phyloP scores from a whole-genome alignment of 2,797 vertebrate species.

The Halcyon leucocephala region DNA sequence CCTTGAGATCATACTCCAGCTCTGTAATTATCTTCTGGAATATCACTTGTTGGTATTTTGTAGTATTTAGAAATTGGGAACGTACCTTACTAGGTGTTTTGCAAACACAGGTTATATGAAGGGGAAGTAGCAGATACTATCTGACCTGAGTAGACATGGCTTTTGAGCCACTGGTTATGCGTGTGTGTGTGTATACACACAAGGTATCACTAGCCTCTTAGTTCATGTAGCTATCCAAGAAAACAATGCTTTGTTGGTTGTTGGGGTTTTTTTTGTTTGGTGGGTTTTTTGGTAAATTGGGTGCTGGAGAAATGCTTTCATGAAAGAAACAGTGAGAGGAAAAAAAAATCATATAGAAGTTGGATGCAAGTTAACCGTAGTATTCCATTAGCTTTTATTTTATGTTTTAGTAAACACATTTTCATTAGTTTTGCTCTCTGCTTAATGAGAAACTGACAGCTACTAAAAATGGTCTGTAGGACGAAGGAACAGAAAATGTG shows the following conservation, averaged over 20 bases:
- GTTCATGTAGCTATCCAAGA: background rate
- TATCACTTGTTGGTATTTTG: background rate
- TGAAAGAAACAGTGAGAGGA: background rate
- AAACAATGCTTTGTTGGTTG: background rate
- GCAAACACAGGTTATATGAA: background rate
- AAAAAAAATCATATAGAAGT: background rate
- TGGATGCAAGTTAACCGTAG: background rate
- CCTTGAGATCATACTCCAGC: background rate
- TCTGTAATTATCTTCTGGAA: background rate
- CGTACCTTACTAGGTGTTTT: background rate
- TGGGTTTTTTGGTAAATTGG: no score
- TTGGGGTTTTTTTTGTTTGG: no score
- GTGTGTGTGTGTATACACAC: no score
- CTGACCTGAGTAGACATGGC: background rate
- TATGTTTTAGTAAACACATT: background rate
- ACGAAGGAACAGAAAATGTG: background rate
- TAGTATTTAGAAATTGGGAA: background rate
- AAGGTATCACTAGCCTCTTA: background rate
- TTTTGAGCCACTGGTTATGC: background rate
- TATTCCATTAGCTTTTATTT: background rate
- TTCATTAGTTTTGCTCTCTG: background rate
- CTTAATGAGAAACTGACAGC: background rate
- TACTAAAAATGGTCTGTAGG: background rate
- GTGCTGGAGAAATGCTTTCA: background rate
- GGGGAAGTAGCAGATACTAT: background rate